Conservation (phyloP, 2,888 invertebrate species). For the Sthenelais limicola region DNA sequence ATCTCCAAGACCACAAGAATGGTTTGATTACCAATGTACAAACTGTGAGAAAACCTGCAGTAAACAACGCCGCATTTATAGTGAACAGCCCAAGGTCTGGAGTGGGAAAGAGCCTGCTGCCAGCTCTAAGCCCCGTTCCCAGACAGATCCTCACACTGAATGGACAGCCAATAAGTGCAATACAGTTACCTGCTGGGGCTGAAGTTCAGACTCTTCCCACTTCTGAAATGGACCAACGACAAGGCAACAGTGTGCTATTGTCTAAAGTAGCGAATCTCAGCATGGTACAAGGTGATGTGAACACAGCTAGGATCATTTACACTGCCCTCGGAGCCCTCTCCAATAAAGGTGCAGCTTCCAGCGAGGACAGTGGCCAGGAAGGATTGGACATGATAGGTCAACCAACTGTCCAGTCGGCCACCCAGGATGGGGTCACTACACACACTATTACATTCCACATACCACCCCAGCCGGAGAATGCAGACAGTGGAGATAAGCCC, state of each 20-base stretch:
- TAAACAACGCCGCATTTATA: too few species aligned
- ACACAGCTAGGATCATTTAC: slow-evolving; percentile 55
- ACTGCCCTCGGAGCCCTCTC: slow-evolving; percentile 55
- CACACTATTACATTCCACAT: slow-evolving; percentile 39
- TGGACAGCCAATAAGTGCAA: too few species aligned
- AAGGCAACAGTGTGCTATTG: too few species aligned
- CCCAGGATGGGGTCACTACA: slow-evolving; percentile 30
- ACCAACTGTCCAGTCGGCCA: slow-evolving; percentile 10
- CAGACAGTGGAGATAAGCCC: neutral
- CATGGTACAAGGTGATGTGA: slow-evolving; percentile 43
- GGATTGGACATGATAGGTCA: neutral
- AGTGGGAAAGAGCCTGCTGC: too few species aligned
- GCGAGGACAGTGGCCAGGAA: neutral
- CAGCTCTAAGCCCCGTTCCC: too few species aligned
- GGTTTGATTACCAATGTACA: slow-evolving; percentile 63
- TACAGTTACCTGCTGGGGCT: too few species aligned
- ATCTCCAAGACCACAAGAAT: slow-evolving; percentile 76
- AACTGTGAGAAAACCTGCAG: too few species aligned
- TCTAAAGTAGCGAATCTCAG: slow-evolving; percentile 2
- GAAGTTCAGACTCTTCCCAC: too few species aligned
- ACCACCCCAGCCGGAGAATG: neutral
- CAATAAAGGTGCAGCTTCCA: slow-evolving; percentile 2
- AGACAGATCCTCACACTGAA: too few species aligned
- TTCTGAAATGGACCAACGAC: too few species aligned
- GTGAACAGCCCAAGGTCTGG: too few species aligned